A percentile compares a stretch with the other conserved stretches of the same genome.
These are phyloP conservation scores for Criorhina ranunculi DNA, from an alignment of 2,888 invertebrate genomes.

Conservation along the genomic window DNA sequence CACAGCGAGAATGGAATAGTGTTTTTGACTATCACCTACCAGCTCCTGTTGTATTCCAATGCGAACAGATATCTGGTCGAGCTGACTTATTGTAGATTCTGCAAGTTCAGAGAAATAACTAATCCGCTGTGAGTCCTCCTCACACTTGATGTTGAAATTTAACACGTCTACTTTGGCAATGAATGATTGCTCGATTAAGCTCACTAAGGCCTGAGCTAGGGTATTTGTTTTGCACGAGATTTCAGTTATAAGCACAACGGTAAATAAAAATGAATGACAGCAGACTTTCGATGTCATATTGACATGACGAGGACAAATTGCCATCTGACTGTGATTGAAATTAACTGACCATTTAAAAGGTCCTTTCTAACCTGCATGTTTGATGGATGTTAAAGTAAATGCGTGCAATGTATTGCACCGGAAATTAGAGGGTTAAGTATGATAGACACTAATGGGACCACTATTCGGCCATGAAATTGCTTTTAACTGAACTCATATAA, in stretches of 20 bases:
- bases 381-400: background rate
- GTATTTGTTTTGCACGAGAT: background rate
- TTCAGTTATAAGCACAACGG: background rate
- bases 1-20: conserved; percentile 77
- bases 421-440: background rate
- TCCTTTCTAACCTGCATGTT: background rate
- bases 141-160: conserved; percentile 41
- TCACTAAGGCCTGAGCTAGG: conserved; percentile 18
- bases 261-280: background rate
- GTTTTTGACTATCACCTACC: conserved; percentile 69
- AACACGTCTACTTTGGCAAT: background rate
- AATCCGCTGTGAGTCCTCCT: conserved; percentile 25
- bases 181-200: conserved; percentile 12
- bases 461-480: conserved; percentile 1
- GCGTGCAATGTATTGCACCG: conserved; percentile 13
- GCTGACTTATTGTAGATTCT: conserved; percentile 53
- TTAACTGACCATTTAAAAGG: background rate
- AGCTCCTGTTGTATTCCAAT: conserved; percentile 70
- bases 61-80: conserved; percentile 65
- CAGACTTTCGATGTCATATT: conserved; percentile 23
- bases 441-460: background rate
- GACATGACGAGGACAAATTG: conserved; percentile 3
- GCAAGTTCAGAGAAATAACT: conserved; percentile 74
- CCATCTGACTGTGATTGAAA: conserved; percentile 10
- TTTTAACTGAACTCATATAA: conserved; percentile 1